Base-by-base conservation (phyloP, 2,797 vertebrate genomes). In the Gallinago stenura region DNA sequence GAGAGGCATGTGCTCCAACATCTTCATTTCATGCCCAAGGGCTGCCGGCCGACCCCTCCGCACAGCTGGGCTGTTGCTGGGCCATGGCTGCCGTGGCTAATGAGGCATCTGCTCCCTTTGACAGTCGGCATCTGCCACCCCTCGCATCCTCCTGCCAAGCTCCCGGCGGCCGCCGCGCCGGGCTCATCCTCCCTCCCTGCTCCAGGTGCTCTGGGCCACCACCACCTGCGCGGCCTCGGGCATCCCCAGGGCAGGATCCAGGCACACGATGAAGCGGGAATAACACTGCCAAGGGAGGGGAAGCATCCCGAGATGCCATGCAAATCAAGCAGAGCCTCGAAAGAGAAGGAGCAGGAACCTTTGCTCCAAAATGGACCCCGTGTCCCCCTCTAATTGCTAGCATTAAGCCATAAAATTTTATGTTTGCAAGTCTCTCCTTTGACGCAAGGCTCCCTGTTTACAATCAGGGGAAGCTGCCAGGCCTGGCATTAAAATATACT, bases 101-200 rank as follows among this genome's bases (percentile, higher is more conserved):
- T 70, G 89, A 94, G 95, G 79, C 56, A 73, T 97, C 89, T 89
- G 95, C 91, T 95, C 73, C 19, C 15, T 75, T 62, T 94, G 96
- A 95, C 95, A 96, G 92, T 8, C 65, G 2, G 58, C 85, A 89
- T 97, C 97, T 85, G 71, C 89, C 72, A 88, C 26, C 4, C 22
- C 64, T 94, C 50, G 89, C 78, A 65, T 90, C 80, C 81, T 87
- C 88, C 66, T 72, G 90, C 92, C 78, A 64, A 76, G 45, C 56
- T 91, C 79, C 91, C 50, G 20, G 85, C 90, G 64, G 65, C 24
- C 73, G 54, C 53, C 15, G 20, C 22, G 15, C 25, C 0, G 3
- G 14, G 82, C 33, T 45, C 10, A 1, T 53, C 58, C 84, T 62
- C 61, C 70, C 85, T 12, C 43, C 8, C 61, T 50, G 73, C 39